Percentiles rank a stretch among this genome's conserved stretches.
Conservation (phyloP, 2,797 vertebrate genomes). For the Galago senegalensis region DNA sequence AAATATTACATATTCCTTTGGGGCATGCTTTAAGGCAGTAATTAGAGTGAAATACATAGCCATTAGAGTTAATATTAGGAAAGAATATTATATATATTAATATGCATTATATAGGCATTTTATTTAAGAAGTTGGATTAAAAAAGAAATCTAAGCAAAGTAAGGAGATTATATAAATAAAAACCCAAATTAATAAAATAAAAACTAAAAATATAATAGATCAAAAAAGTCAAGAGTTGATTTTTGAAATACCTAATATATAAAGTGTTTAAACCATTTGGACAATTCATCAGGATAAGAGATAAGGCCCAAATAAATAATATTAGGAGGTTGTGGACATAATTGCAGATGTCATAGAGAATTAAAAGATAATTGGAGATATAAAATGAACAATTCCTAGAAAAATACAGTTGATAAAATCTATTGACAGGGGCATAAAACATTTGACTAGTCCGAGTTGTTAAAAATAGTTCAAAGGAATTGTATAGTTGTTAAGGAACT, state of each 20-base stretch:
- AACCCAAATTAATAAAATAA: neutral
- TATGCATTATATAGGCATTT: neutral
- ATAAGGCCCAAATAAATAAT: neutral
- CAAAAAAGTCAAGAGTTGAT: neutral
- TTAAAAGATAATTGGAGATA: neutral
- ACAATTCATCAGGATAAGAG: neutral
- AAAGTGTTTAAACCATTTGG: neutral
- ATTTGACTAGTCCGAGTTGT: neutral
- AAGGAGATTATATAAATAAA: neutral
- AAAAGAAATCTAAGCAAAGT: neutral
- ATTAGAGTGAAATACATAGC: neutral
- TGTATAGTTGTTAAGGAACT: neutral
- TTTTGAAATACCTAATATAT: neutral
- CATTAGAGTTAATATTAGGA: neutral
- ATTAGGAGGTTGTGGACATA: neutral
- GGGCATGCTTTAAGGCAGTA: neutral
- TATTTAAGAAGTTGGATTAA: neutral
- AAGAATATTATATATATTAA: neutral
- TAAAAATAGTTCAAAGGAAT: conserved; percentile 8
- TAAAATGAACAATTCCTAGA: neutral
- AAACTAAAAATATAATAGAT: neutral
- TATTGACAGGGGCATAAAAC: neutral
- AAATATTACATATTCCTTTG: neutral
- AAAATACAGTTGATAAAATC: neutral
- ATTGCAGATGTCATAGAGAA: neutral